Evolutionary conservation across 2,888 invertebrate genomes (phyloP).

Genomic region (Ectemnius cavifrons): DNA sequence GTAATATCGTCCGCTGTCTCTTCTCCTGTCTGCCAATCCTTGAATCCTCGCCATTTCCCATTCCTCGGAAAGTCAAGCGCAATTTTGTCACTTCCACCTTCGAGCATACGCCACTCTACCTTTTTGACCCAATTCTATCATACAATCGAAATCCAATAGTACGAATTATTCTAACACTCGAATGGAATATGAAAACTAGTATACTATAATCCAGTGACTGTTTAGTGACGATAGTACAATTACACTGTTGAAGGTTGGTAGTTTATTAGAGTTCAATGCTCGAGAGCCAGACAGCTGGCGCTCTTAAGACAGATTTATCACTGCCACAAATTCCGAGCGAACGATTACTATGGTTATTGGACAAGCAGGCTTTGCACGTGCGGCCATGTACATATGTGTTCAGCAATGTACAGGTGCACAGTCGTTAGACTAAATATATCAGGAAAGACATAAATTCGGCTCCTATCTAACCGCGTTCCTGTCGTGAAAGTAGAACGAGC

Average conservation of each 20-base stretch:
- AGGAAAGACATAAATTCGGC: background rate
- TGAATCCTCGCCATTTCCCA: background rate
- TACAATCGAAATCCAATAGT: no score
- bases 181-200: no score
- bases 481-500: background rate
- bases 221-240: no score
- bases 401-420: background rate
- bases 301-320: slow-evolving; percentile 6
- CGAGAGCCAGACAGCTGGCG: background rate
- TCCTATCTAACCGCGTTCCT: slow-evolving; percentile 1
- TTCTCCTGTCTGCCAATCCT: slow-evolving; percentile 12
- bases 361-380: slow-evolving; percentile 9
- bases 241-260: background rate
- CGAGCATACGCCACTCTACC: no score
- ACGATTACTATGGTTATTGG: slow-evolving; percentile 6
- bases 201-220: no score
- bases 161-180: no score
- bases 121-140: no score
- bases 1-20: slow-evolving; percentile 29
- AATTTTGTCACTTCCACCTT: no score
- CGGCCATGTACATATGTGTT: background rate
- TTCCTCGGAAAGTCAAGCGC: background rate
- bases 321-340: slow-evolving; percentile 3
- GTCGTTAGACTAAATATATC: slow-evolving; percentile 26
- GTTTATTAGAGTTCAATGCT: background rate